Percentiles rank a stretch among this genome's conserved stretches.
Evolutionary conservation across 2,888 invertebrate genomes (phyloP).

Genomic region (Agapostemon virescens): DNA sequence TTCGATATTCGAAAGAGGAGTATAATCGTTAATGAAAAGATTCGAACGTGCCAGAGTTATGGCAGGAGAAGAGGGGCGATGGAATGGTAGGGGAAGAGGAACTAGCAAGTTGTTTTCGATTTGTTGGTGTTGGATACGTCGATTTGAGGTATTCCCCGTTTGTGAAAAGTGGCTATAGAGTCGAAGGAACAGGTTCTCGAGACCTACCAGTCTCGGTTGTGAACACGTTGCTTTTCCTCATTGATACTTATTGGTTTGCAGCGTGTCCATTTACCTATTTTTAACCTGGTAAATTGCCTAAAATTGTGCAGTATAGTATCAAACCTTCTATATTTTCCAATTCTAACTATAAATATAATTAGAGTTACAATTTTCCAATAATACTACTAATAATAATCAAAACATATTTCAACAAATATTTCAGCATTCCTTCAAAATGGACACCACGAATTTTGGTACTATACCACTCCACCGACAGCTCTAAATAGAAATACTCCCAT

Average conservation of each 20-base stretch:
- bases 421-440: background rate
- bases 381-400: background rate
- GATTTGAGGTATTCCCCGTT: constrained; percentile 29
- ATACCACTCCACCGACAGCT: too few species aligned
- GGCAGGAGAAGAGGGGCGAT: background rate
- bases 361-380: too few species aligned
- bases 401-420: background rate
- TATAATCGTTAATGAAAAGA: constrained; percentile 23
- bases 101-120: constrained; percentile 33
- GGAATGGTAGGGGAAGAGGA: constrained; percentile 17
- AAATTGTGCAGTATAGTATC: too few species aligned
- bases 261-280: background rate
- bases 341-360: too few species aligned
- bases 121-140: constrained; percentile 22
- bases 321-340: too few species aligned
- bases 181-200: constrained; percentile 40
- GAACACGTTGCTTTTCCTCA: background rate
- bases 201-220: constrained; percentile 5
- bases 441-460: too few species aligned
- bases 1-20: background rate
- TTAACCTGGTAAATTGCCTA: too few species aligned
- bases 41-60: background rate
- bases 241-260: background rate
- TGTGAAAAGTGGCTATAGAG: constrained; percentile 28
- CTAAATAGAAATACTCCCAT: too few species aligned